Base-by-base conservation (phyloP, 2,888 invertebrate species). In the Oeneis ivallda region DNA sequence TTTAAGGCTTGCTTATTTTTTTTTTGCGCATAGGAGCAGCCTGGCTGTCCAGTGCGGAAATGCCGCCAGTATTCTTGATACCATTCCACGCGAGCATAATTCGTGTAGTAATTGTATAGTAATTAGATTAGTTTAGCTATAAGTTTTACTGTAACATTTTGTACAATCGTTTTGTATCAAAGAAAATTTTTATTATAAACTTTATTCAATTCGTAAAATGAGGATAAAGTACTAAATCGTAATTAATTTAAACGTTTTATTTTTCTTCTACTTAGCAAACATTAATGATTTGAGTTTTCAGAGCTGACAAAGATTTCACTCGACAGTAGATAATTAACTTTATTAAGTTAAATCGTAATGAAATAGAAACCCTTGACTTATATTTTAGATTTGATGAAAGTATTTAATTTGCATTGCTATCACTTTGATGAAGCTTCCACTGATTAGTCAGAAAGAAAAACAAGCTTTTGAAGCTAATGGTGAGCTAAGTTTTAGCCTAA, bases 201-300 rank as follows among this genome's bases (percentile, higher is more conserved):
- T 8, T 8, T 37, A 7, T 37, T 37, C 8, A 37, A 6, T 7
- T 37, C 9, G 9, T 37, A 6, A 34, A 6, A 34, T 34, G 6
- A 37, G 26, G 26, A 37, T 37, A 7, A 37, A 37, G 8, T 37
- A 37, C 17, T 9, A 47, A 47, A 47, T 47, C 47, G 9, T 8
- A 45, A 8, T 45, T 45, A n/a, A 8, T 2, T n/a, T n/a, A 0
- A 37, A 8, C 1, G 37, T 37, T 37, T 47, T 52, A 32, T 32
- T 34, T 15, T 53, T 15, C 53, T 34, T 53, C 15, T 53, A 8
- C 15, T 53, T 5, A 8, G 26, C 72, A 65, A 69, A 68, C 70
- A 71, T 67, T 65, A 70, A 74, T 72, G 62, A 71, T 57, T 62
- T 58, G 70, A 74, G 70, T 74, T 72, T 71, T 59, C 65, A 63